Base-by-base conservation (phyloP, 2,888 invertebrate species). In the Hydrotaea cyrtoneurina region DNA sequence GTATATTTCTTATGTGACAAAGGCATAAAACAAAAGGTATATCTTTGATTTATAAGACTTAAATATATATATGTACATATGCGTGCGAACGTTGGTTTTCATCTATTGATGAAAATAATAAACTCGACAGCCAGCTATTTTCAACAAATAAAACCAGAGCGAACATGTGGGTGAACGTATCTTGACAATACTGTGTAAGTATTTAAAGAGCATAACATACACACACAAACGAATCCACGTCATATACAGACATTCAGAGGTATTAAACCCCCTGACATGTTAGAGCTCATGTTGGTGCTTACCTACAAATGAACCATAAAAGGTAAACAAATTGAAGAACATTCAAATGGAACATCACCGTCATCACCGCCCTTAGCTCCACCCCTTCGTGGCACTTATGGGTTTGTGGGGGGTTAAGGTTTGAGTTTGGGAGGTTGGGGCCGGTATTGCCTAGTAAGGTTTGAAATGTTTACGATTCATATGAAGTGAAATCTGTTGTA, bases 281-380 rank as follows among this genome's bases (percentile, higher is more conserved):
- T n/a, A n/a, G n/a, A n/a, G n/a, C n/a, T n/a, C n/a, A n/a, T 31
- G 31, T 50, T 50, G 50, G n/a, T n/a, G 50, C 50, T 50, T 50
- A 50, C 50, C 50, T 23, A 62, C 62, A 62, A 62, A 62, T 62
- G n/a, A 62, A 31, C 62, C 62, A 62, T 62, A 62, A 31, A 62
- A 62, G 62, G 62, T 62, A 62, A 62, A 62, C 62, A 62, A 62
- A 62, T 62, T 62, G 62, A 62, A 7, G 62, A 4, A n/a, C 62
- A 31, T 62, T 31, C 62, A 62, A 62, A 62, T 62, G 62, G 31
- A 31, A 31, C 31, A 31, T 62, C 50, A 50, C 3, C 31, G 31
- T n/a, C n/a, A n/a, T 43, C 43, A 13, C 4, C 50, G 13, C 50
- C 50, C 50, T 1, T n/a, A 50, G n/a, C 10, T 10, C 15, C 43